These are phyloP conservation scores for Apteryx mantelli DNA, from an alignment of 2,113 vertebrate genomes.

Conservation along the genomic window DNA sequence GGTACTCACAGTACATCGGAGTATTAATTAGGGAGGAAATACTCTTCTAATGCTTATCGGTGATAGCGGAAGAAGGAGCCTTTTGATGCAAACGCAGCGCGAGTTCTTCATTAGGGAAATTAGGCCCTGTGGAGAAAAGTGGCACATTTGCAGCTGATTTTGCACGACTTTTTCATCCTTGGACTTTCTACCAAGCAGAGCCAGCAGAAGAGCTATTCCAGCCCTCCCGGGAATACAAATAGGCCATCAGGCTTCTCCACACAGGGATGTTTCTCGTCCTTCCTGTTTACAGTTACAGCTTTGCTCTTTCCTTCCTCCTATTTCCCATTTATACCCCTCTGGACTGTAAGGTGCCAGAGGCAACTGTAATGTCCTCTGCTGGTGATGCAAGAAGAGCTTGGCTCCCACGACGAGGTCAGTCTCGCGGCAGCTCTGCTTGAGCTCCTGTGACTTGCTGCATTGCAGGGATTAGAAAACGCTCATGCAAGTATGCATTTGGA, in stretches of 20 bases:
- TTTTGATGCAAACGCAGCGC: neutral
- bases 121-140: neutral
- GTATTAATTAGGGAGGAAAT: neutral
- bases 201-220: neutral
- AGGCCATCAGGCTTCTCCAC: too few species aligned
- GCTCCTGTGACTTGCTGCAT: neutral
- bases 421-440: neutral
- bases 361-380: neutral
- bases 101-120: neutral
- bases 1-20: too few species aligned
- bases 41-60: neutral
- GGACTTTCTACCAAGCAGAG: neutral
- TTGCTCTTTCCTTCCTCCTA: neutral
- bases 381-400: neutral
- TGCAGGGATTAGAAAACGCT: too few species aligned
- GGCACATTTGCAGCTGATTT: neutral
- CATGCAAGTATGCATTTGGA: too few species aligned
- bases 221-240: neutral
- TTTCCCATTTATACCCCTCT: neutral
- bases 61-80: neutral
- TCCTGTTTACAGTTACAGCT: neutral
- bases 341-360: too few species aligned
- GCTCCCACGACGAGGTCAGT: too few species aligned
- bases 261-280: neutral
- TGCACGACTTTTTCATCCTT: neutral